Conservation (phyloP, 2,888 invertebrate species). For the Eupithecia subumbrata region DNA sequence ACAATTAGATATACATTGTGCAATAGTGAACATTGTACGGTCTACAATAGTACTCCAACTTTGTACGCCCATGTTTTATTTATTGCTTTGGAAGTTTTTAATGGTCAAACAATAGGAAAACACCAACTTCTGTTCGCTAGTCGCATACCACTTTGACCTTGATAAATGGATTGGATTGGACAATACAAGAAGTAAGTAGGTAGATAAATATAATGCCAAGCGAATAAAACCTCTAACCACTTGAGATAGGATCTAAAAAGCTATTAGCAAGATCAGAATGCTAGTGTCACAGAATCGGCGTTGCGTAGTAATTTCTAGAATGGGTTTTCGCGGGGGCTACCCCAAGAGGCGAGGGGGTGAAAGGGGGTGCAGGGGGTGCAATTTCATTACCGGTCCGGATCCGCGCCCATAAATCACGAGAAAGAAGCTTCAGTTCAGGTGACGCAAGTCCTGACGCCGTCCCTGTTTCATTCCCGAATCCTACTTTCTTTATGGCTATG, state of each 20-base stretch:
- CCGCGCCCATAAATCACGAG: slow-evolving; percentile 83
- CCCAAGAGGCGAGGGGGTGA: slow-evolving; percentile 57
- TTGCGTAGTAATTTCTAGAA: slow-evolving; percentile 84
- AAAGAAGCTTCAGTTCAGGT: slow-evolving; percentile 85
- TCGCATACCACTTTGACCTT: background rate
- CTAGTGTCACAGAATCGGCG: slow-evolving; percentile 57
- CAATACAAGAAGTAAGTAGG: background rate
- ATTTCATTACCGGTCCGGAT: slow-evolving; percentile 85
- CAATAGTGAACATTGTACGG: background rate
- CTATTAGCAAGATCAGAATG: slow-evolving; percentile 33
- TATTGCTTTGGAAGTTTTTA: slow-evolving; percentile 22
- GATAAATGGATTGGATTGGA: background rate
- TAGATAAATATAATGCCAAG: background rate
- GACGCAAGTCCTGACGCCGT: slow-evolving; percentile 80
- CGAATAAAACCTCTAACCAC: background rate
- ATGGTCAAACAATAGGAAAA: slow-evolving; percentile 16
- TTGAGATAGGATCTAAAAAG: slow-evolving; percentile 21
- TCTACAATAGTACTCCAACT: slow-evolving; percentile 6
- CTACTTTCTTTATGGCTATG: slow-evolving; percentile 79
- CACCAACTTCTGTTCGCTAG: background rate
- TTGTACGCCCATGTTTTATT: slow-evolving; percentile 26
- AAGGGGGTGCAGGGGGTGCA: slow-evolving; percentile 56
- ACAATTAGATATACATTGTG: slow-evolving; percentile 6
- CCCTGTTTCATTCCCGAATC: slow-evolving; percentile 76
- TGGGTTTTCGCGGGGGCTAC: slow-evolving; percentile 65